Percentiles rank a stretch among this genome's conserved stretches.
Conservation (phyloP, 2,113 vertebrate species). For the Ptyas mucosa region DNA sequence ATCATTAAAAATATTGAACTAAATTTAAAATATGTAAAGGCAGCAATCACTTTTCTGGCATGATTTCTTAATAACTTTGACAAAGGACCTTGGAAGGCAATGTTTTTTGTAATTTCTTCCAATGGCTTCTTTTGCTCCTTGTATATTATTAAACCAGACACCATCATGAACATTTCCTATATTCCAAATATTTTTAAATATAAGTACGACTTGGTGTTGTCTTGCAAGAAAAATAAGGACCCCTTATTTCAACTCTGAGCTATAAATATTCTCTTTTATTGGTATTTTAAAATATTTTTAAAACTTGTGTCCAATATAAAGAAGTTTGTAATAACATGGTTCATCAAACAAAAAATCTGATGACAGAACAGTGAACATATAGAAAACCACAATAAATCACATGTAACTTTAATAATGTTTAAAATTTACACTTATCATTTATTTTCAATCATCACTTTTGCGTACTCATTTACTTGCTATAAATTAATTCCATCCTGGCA, state of each 20-base stretch:
- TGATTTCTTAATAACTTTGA: not conserved
- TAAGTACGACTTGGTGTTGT: not conserved
- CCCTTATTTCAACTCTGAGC: not conserved
- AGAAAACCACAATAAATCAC: too few relatives aligned
- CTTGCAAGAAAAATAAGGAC: not conserved
- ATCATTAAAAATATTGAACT: not conserved
- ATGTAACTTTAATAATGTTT: not conserved
- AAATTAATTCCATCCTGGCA: not conserved
- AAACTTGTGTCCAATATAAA: not conserved
- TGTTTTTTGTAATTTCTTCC: not conserved
- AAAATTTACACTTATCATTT: not conserved
- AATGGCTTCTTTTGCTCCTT: not conserved
- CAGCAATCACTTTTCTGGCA: not conserved
- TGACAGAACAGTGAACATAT: not conserved
- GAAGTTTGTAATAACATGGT: not conserved
- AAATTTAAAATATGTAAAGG: not conserved
- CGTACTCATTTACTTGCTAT: not conserved
- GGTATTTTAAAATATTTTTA: not conserved
- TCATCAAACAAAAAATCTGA: not conserved
- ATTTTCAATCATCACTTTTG: not conserved
- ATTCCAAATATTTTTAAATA: not conserved
- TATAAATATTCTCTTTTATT: not conserved
- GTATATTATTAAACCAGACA: not conserved
- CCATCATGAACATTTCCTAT: not conserved
- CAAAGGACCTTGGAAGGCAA: not conserved